Base-by-base conservation (phyloP, 2,888 invertebrate species). In the Brenthis hecate region DNA sequence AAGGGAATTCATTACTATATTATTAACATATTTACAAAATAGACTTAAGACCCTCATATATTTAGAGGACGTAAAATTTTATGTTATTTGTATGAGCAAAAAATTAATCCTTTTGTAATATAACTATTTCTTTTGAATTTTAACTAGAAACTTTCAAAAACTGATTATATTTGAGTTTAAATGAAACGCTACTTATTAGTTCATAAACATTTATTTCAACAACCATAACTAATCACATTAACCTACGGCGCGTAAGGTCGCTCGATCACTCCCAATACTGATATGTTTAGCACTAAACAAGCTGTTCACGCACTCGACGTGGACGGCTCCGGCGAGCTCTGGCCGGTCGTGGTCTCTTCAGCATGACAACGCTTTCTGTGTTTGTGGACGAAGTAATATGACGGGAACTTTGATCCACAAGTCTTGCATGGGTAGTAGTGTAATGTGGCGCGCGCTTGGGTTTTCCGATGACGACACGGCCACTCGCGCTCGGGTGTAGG, bases 391-490 rank as follows among this genome's bases (percentile, higher is more conserved):
- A 98, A 98, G 89, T 98, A 98, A 84, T 98, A 98, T 75, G 97
- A 97, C 1, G 98, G 98, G 85, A 98, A 98, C 85, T 98, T 98
- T 78, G 95, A 96, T 23, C 98, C 98, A 86, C 98, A 98, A 0
- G 96, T 97, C 88, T 98, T 98, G 88, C 98, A 98, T 0, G 98
- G 98, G 88, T 98, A 98, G 90, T 98, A 98, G 85, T 98, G 98
- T 0, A 98, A 95, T 80, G 97, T 96, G 65, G 87, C 79, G 32
- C 76, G 72, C 11, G 67, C 32, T 73, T 81, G 96, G 94, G 89
- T 95, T 83, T 97, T 97, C 77, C 97, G 95, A 80, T 97, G 97
- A 79, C 98, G 97, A 85, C 97, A 97, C 77, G 97, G 95, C 78
- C 97, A 97, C 84, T 96, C 96, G 83, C 97, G 96, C 60, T 80